phyloP scores from a whole-genome alignment of 2,113 vertebrate genomes.

The Melanocharis versteri region DNA sequence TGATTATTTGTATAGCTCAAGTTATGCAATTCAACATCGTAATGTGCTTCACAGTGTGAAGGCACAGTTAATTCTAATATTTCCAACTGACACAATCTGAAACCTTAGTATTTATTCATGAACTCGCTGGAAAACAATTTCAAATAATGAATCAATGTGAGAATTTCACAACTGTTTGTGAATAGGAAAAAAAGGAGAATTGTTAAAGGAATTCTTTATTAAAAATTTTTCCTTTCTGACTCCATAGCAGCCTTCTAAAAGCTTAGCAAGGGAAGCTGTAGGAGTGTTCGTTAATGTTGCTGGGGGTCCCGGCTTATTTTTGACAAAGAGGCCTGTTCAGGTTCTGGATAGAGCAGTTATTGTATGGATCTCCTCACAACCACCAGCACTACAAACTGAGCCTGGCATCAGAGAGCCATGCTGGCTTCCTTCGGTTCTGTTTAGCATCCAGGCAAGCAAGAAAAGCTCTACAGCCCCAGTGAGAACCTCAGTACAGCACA shows the following conservation, averaged over 20 bases:
- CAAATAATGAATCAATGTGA: background rate
- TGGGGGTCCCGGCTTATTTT: background rate
- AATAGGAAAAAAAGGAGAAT: background rate
- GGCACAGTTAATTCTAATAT: background rate
- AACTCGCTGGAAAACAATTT: conserved; percentile 16
- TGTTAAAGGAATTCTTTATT: background rate
- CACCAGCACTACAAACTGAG: background rate
- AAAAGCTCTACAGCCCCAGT: background rate
- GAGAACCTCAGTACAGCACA: background rate
- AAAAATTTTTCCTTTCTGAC: background rate
- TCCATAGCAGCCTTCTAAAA: background rate
- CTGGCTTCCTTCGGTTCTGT: background rate
- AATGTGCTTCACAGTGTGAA: background rate
- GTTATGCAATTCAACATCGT: background rate
- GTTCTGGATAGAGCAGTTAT: background rate
- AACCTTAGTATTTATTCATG: conserved; percentile 16
- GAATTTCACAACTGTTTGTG: background rate
- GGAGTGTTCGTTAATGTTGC: background rate
- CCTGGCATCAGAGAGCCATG: background rate
- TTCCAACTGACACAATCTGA: background rate
- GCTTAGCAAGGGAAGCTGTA: background rate
- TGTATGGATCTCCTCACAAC: background rate
- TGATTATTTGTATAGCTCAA: background rate
- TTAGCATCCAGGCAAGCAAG: background rate
- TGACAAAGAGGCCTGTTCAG: background rate